phyloP scores from a whole-genome alignment of 2,797 vertebrate species.

The Clarias platycephalus region DNA sequence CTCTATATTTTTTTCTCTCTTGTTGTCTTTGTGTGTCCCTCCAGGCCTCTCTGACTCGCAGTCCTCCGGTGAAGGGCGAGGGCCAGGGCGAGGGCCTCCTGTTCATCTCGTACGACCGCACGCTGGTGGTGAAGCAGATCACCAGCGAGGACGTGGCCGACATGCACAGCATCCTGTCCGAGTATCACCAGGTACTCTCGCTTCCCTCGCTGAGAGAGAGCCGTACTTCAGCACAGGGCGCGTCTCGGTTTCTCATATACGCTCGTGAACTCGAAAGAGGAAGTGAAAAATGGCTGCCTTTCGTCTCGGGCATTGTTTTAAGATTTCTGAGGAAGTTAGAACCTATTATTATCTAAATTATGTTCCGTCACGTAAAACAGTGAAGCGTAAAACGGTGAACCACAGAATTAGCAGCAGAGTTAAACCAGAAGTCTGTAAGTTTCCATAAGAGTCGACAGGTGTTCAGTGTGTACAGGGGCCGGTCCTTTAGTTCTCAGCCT shows the following conservation, averaged over 20 bases:
- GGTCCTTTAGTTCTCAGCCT: background rate
- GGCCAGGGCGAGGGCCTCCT: slow-evolving; percentile 82
- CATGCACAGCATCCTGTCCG: slow-evolving; percentile 89
- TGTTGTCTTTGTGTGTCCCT: background rate
- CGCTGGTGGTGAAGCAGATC: slow-evolving; percentile 90
- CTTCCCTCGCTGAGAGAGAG: too few relatives aligned
- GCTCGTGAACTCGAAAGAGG: background rate
- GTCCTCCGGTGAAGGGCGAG: slow-evolving; percentile 78
- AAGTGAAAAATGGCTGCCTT: background rate
- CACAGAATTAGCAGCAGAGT: background rate
- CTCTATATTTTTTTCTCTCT: background rate
- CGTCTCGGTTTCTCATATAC: background rate
- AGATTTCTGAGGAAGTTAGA: background rate
- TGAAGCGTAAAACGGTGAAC: background rate
- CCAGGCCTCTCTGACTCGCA: slow-evolving; percentile 88
- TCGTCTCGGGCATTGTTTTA: background rate
- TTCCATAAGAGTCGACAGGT: background rate
- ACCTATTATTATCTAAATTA: background rate
- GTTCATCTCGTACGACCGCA: slow-evolving; percentile 87
- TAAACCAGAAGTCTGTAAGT: too few relatives aligned
- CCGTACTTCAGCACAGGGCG: background rate
- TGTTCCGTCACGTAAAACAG: too few relatives aligned
- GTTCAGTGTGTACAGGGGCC: background rate
- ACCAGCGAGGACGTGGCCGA: slow-evolving; percentile 93
- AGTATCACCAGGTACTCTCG: slow-evolving; percentile 88